Conservation (phyloP, 2,113 vertebrate species). For the Actinemys pallida region DNA sequence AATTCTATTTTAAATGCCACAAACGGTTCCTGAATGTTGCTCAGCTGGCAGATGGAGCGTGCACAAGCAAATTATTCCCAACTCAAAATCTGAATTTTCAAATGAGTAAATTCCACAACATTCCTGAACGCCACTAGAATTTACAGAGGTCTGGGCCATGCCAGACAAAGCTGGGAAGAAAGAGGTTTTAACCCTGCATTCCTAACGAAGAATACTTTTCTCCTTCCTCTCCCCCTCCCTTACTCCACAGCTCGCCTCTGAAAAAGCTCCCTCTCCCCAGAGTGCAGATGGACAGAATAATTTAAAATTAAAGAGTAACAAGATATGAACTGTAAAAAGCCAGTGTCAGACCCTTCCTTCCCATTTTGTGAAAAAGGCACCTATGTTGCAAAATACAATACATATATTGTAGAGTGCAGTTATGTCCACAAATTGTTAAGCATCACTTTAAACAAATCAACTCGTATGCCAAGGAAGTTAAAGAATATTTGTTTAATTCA, state of each 20-base stretch:
- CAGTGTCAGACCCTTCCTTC: not conserved
- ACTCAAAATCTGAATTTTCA: conserved; percentile 39
- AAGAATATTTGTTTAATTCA: not conserved
- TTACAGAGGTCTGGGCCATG: conserved; percentile 52
- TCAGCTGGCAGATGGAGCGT: not conserved
- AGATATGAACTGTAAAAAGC: not conserved
- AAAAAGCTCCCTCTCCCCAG: not conserved
- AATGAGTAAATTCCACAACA: conserved; percentile 19
- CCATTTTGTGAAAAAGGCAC: not conserved
- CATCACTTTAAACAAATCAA: not conserved
- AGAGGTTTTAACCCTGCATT: conserved; percentile 44
- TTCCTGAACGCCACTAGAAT: not conserved
- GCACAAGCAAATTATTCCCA: conserved; percentile 17
- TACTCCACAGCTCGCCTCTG: not conserved
- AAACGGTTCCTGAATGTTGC: not conserved
- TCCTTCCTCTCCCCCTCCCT: not conserved
- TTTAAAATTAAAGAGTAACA: not conserved
- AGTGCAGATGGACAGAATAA: not conserved
- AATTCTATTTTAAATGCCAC: not conserved
- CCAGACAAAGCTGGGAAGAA: not conserved
- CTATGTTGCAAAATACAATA: not conserved
- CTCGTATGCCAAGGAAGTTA: not conserved
- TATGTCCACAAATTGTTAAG: not conserved
- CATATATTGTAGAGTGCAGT: not conserved
- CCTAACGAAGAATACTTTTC: not conserved